Evolutionary conservation across 2,797 vertebrate genomes (phyloP), one percentile per base, ranked within the genome.

Genomic region (Chiloscyllium punctatum): DNA sequence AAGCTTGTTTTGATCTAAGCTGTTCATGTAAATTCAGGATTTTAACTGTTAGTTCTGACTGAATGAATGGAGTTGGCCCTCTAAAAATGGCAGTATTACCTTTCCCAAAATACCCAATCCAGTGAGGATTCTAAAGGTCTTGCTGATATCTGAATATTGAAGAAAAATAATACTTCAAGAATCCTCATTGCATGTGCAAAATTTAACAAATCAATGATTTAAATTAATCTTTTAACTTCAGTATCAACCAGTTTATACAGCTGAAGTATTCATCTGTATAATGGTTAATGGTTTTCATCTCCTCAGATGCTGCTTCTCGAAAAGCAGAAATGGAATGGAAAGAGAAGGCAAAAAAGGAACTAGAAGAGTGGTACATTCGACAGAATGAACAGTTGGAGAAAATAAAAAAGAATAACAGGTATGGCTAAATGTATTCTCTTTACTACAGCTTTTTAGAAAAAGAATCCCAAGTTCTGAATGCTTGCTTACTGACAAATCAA

Each of bases 371-470:
- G 99, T 99, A 99, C 79, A 97, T 98, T 95, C 98, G 99, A 96
- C 99, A 99, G 97, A 98, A 97, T 0, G 99, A 99, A 96, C 99
- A 99, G 97, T 98, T 99, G 96, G 99, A 99, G 97, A 99, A 99
- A 97, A 99, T 99, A 97, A 98, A 99, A 97, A 98, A 97, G 97
- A 99, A 99, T 97, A 99, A 99, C 97, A 98, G 99, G 99, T 99
- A 96, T 69, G 96, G 95, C 11, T 87, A 15, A 51, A 51, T 37
- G 66, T 91, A 62, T 8, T 91, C 2, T 2, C 18, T 25, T 48
- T 84, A 21, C 27, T 37, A n/a, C 21, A 30, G 13, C 3, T 2
- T 53, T 16, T 4, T 88, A 53, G 82, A 51, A 88, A 90, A 57
- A 62, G 13, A 4, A 0, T 66, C 48, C 11, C 57, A 88, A 33